These are phyloP conservation scores for silkworm (Bombyx mori) DNA, from an alignment of 1,140 invertebrate species.

Conservation along the genomic window ASM3026992v2 NC_085129.1:10368501-10369000, in stretches of 20 bases:
- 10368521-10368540: slow-evolving; percentile 39
- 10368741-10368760: neutral
- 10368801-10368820: neutral
- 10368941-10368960: too few species aligned
- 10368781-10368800: neutral
- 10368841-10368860: slow-evolving; percentile 53
- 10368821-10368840: slow-evolving; percentile 1
- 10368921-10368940: too few species aligned
- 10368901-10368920: slow-evolving; percentile 39
- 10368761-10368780: neutral
- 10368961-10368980: too few species aligned
- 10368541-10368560: slow-evolving; percentile 40
- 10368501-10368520: slow-evolving; percentile 32
- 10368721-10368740: slow-evolving; percentile 42
- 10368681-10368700: slow-evolving; percentile 55
- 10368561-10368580: slow-evolving; percentile 43
- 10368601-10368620: slow-evolving; percentile 55
- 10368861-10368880: slow-evolving; percentile 56
- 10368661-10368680: slow-evolving; percentile 60
- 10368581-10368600: slow-evolving; percentile 58
- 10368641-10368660: slow-evolving; percentile 52
- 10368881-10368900: slow-evolving; percentile 57
- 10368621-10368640: slow-evolving; percentile 60
- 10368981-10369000: too few species aligned
- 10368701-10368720: slow-evolving; percentile 61